These are phyloP conservation scores for Enteromius mattozi DNA, from an alignment of 2,797 vertebrate genomes.

Conservation along the genomic window DNA sequence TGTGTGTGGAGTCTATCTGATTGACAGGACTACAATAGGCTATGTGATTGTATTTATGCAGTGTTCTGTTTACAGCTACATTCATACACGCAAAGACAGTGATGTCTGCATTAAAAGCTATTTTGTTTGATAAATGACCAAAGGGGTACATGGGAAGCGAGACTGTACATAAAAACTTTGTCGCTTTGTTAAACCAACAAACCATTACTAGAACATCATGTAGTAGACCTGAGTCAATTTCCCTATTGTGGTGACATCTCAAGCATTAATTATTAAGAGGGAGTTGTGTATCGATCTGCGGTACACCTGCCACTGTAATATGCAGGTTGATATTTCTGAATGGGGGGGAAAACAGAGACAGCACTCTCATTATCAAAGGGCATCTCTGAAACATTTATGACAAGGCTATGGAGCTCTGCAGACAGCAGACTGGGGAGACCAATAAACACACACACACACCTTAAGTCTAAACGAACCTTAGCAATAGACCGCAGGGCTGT, in stretches of 20 bases:
- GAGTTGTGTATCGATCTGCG: conserved; percentile 61
- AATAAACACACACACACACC: conserved; percentile 57
- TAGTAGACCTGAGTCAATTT: conserved; percentile 43
- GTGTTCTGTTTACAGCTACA: background rate
- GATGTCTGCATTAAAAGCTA: conserved; percentile 21
- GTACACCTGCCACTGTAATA: conserved; percentile 62
- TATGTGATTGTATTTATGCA: background rate
- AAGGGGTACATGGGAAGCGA: background rate
- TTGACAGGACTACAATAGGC: conserved; percentile 35
- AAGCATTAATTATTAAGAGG: conserved; percentile 64
- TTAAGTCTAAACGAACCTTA: conserved; percentile 41
- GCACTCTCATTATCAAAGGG: conserved; percentile 68
- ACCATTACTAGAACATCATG: conserved; percentile 10
- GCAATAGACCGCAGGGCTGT: conserved; percentile 41
- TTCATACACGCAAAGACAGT: background rate
- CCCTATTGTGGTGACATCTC: conserved; percentile 59
- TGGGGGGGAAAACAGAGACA: conserved; percentile 54
- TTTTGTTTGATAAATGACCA: conserved; percentile 12
- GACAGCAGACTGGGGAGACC: conserved; percentile 54
- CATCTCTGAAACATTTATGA: conserved; percentile 70
- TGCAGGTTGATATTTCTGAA: conserved; percentile 68
- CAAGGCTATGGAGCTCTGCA: conserved; percentile 58
- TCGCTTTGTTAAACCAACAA: conserved; percentile 38
- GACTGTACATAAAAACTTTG: conserved; percentile 1
- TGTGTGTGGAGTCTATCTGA: conserved; percentile 4